A percentile compares a stretch with the other conserved stretches of the same genome.
phyloP scores from a whole-genome alignment of 2,113 vertebrate species.

The Raja brachyura region DNA sequence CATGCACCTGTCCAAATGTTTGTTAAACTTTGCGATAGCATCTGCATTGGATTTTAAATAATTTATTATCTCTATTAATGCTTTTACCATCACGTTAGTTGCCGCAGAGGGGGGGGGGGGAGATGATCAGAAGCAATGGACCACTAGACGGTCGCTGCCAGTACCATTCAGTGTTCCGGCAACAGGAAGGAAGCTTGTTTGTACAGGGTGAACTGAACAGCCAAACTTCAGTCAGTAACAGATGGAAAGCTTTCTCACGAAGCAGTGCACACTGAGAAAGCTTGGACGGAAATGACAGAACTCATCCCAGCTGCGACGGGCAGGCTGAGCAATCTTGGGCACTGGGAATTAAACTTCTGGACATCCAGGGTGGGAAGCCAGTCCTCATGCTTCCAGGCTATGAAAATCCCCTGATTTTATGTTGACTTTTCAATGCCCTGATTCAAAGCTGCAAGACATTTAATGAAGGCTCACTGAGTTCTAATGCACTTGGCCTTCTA shows the following conservation, averaged over 20 bases:
- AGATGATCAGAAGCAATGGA: not conserved
- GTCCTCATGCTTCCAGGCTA: not conserved
- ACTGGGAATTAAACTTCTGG: not conserved
- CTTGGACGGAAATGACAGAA: not conserved
- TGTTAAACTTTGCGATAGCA: no score
- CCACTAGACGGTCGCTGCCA: not conserved
- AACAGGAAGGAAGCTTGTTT: slow-evolving; percentile 32
- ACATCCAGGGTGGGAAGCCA: not conserved
- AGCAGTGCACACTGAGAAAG: not conserved
- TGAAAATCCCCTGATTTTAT: not conserved
- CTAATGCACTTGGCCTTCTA: not conserved
- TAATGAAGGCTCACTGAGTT: not conserved
- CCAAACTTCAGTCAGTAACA: not conserved
- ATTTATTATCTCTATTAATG: not conserved
- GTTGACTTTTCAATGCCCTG: not conserved
- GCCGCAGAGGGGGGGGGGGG: not conserved
- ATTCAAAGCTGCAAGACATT: not conserved
- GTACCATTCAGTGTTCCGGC: not conserved
- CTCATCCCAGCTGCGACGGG: not conserved
- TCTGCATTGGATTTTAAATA: no score
- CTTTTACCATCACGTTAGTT: not conserved
- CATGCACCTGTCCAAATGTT: no score
- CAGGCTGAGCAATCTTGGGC: not conserved
- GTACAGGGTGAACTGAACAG: not conserved
- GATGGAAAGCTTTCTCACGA: not conserved